Conservation (phyloP, 1,140 invertebrate genomes). For the Zaprionus lachaisei region DNA sequence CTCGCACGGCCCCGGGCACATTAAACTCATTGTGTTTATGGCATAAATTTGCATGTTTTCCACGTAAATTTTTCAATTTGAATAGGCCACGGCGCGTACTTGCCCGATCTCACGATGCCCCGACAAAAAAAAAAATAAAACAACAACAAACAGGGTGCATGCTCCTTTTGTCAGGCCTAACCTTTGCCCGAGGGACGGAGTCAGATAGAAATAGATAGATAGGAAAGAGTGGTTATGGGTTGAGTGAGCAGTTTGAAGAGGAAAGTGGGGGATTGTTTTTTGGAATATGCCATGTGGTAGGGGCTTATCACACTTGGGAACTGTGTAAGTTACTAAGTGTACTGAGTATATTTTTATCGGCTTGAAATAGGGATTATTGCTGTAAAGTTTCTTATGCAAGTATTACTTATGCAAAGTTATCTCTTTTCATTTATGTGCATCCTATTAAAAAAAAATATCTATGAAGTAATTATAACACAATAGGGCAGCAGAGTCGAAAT, state of each 20-base stretch:
- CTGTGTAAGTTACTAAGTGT: not conserved
- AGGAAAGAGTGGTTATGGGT: not conserved
- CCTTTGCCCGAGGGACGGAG: not conserved
- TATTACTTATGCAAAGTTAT: not conserved
- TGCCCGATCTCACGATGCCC: slow-evolving; percentile 5
- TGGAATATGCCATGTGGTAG: not conserved
- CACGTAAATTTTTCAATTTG: slow-evolving; percentile 83
- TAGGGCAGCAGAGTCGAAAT: no score
- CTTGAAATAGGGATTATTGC: not conserved
- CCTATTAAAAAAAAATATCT: no score
- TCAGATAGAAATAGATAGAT: not conserved
- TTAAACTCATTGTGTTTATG: slow-evolving; percentile 83
- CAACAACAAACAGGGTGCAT: slow-evolving; percentile 14
- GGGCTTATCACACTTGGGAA: not conserved
- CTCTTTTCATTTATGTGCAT: not conserved
- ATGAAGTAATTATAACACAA: no score
- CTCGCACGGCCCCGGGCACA: slow-evolving; percentile 54
- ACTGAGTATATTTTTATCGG: not conserved
- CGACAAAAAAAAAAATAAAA: slow-evolving; percentile 8
- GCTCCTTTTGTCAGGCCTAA: slow-evolving; percentile 23
- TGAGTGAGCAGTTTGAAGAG: not conserved
- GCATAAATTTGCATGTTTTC: slow-evolving; percentile 82
- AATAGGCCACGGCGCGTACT: slow-evolving; percentile 65
- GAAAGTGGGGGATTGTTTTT: not conserved
- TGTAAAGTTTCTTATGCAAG: not conserved